Base-by-base conservation (phyloP, 2,888 invertebrate species). In the Atethmia centrago region DNA sequence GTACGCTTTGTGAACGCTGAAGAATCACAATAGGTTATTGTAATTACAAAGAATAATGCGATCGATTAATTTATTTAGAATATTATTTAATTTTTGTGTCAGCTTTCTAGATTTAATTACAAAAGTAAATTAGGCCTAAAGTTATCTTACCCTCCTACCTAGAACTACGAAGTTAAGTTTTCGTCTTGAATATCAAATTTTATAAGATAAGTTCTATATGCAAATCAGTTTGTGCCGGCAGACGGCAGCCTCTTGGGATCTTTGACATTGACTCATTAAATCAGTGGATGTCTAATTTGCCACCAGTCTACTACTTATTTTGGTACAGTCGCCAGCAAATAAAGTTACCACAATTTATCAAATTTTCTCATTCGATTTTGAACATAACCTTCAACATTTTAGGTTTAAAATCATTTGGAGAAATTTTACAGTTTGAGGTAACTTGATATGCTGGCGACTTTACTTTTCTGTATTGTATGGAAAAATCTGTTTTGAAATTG, bases 1-100 rank as follows among this genome's bases (percentile, higher is more conserved):
- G 45, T 74, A 51, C 28, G 10, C 28, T 74, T 45, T 74, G 47
- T 80, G 70, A 80, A 71, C 61, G 56, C 62, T 74, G 62, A 58
- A 73, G 80, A 68, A 72, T 67, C 49, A 67, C 28, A 21, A 71
- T 47, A 66, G 9, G 40, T 9, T 40, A 16, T 40, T 19, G 31
- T 36, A 65, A 71, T 55, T 28, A n/a, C 19, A 58, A 25, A 69
- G 28, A 62, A 49, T 53, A 58, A 79, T 36, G n/a, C 36, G 61
- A 58, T 68, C 61, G 36, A 64, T 49, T 63, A 7, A 70, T 79
- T 63, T 61, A 28, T 53, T 47, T 31, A 0, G 21, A 47, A n/a
- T 28, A 3, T 61, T n/a, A 3, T 2, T 4, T 36, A 25, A n/a
- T 36, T 16, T 28, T 21, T 28, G 10, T 49, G 47, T n/a, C n/a